Percentiles rank a stretch among this genome's conserved stretches.
phyloP scores from a whole-genome alignment of 1,140 invertebrate genomes.

The Melitaea cinxia region DNA sequence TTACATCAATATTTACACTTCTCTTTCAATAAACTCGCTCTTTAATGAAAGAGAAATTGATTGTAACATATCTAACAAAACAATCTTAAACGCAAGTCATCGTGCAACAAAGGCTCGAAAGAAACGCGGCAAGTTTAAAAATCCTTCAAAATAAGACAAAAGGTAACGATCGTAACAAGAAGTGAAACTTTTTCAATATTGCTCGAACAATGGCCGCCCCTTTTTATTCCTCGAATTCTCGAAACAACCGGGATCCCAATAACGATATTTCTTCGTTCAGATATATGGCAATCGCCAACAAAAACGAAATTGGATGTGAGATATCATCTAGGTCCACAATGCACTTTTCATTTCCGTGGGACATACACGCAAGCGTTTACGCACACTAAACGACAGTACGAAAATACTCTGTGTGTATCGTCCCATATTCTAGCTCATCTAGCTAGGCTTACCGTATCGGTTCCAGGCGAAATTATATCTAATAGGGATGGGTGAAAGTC shows the following conservation, averaged over 20 bases:
- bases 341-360: slow-evolving; percentile 66
- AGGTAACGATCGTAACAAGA: slow-evolving; percentile 18
- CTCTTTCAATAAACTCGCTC: slow-evolving; percentile 46
- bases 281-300: slow-evolving; percentile 29
- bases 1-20: slow-evolving; percentile 59
- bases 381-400: slow-evolving; percentile 67
- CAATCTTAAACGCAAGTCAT: slow-evolving; percentile 50
- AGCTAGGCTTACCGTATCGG: slow-evolving; percentile 37
- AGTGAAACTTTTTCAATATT: slow-evolving; percentile 74
- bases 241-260: slow-evolving; percentile 40
- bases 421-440: slow-evolving; percentile 76
- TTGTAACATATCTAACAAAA: slow-evolving; percentile 35
- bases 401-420: slow-evolving; percentile 75
- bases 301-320: slow-evolving; percentile 39
- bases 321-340: slow-evolving; percentile 46
- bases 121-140: slow-evolving; percentile 53
- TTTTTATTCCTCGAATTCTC: slow-evolving; percentile 48
- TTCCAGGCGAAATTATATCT: slow-evolving; percentile 58
- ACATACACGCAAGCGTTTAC: slow-evolving; percentile 54
- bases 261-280: slow-evolving; percentile 34
- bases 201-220: slow-evolving; percentile 60
- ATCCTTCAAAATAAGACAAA: slow-evolving; percentile 61
- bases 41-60: slow-evolving; percentile 28
- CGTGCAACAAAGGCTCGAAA: slow-evolving; percentile 44
- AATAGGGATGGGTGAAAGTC: slow-evolving; percentile 61